phyloP scores from a whole-genome alignment of 2,888 invertebrate species.

The Cremastobaeus sp. region DNA sequence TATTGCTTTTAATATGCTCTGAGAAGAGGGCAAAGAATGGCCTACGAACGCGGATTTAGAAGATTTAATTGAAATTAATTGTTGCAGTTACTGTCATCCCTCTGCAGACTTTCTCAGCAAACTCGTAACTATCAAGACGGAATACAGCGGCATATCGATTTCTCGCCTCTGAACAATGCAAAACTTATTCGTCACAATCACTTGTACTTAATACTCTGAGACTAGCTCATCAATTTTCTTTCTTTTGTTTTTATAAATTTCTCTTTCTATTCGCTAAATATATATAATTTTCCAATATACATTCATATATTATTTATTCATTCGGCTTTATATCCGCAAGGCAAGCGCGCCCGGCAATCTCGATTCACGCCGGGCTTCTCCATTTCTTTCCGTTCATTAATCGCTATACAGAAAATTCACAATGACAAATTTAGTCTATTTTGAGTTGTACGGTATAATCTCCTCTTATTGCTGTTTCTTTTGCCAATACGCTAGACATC shows the following conservation, averaged over 20 bases:
- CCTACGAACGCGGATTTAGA: too few relatives aligned
- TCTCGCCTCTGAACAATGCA: conserved; percentile 38
- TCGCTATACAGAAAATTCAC: conserved; percentile 53
- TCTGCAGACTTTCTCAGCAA: conserved; percentile 21
- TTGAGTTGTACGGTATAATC: conserved; percentile 17
- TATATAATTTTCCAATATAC: conserved; percentile 58
- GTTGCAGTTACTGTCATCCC: too few relatives aligned
- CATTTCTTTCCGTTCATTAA: conserved; percentile 25
- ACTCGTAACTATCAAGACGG: conserved; percentile 46
- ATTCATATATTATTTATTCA: conserved; percentile 61
- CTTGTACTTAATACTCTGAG: conserved; percentile 75
- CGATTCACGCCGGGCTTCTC: conserved; percentile 8
- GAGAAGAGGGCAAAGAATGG: too few relatives aligned
- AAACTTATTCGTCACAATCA: conserved; percentile 64
- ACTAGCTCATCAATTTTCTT: conserved; percentile 68
- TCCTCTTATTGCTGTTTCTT: conserved; percentile 36
- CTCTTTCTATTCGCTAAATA: conserved; percentile 59
- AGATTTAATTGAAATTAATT: too few relatives aligned
- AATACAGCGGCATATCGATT: conserved; percentile 43
- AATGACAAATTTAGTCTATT: conserved; percentile 46
- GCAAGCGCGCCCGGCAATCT: conserved; percentile 66
- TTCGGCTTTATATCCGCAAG: conserved; percentile 67
- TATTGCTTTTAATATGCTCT: too few relatives aligned
- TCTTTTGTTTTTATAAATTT: conserved; percentile 61
- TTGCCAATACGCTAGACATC: conserved; percentile 50